Evolutionary conservation across 2,113 vertebrate genomes (phyloP).

Genomic region (Corydoras sp.): DNA sequence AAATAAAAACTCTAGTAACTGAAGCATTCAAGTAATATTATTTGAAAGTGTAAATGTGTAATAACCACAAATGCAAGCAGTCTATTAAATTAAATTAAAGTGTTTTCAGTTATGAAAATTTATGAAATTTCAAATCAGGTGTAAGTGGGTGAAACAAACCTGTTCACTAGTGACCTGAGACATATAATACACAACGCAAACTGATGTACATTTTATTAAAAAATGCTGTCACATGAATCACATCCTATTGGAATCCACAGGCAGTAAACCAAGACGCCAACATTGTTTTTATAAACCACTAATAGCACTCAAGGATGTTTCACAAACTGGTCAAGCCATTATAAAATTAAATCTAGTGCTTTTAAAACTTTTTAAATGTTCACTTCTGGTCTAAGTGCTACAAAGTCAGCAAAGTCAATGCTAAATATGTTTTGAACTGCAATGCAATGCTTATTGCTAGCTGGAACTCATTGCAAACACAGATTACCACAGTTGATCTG

Average conservation of each 20-base stretch:
- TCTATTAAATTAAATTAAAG: too few species aligned
- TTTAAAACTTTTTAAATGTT: conserved; percentile 9
- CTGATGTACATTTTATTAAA: not conserved
- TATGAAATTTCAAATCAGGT: too few species aligned
- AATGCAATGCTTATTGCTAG: not conserved
- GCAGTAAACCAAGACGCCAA: not conserved
- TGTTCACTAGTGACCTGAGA: too few species aligned
- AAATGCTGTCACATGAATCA: not conserved
- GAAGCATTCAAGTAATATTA: too few species aligned
- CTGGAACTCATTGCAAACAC: not conserved
- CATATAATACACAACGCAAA: too few species aligned
- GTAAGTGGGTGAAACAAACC: too few species aligned
- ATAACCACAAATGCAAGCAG: too few species aligned
- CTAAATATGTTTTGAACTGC: not conserved
- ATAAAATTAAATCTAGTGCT: conserved; percentile 4
- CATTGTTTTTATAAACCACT: not conserved
- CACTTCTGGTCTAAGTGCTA: conserved; percentile 2
- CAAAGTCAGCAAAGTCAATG: not conserved
- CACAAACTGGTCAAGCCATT: not conserved
- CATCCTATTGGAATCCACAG: not conserved
- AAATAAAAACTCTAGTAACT: too few species aligned
- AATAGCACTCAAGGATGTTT: conserved; percentile 11
- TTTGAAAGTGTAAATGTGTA: too few species aligned
- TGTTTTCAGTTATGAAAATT: too few species aligned
- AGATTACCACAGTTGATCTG: not conserved